Evolutionary conservation across 2,113 vertebrate genomes (phyloP).

Genomic region (Falco punctatus): DNA sequence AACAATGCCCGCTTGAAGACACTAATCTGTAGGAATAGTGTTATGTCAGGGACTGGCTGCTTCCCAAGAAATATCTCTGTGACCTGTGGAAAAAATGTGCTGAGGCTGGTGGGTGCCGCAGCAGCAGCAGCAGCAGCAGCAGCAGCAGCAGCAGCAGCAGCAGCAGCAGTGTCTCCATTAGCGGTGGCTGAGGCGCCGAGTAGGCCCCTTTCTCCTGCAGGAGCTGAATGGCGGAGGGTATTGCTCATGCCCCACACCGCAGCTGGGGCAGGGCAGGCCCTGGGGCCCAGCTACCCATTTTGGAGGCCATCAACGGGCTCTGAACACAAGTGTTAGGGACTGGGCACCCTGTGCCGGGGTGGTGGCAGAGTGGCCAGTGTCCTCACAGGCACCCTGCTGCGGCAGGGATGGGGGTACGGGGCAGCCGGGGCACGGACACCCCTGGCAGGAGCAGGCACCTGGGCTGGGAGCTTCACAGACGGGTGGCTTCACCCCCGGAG

Average conservation of each 20-base stretch:
- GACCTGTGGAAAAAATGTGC: neutral
- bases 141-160: too few relatives aligned
- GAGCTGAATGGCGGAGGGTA: neutral
- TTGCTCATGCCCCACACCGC: neutral
- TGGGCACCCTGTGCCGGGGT: neutral
- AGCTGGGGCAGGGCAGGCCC: neutral
- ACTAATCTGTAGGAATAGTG: neutral
- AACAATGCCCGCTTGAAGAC: neutral
- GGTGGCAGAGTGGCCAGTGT: neutral
- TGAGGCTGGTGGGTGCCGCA: neutral
- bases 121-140: too few relatives aligned
- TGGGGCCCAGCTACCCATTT: neutral
- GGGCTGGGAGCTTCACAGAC: neutral
- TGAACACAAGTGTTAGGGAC: neutral
- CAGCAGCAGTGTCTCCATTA: neutral
- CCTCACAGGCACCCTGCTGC: rapidly evolving
- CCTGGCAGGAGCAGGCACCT: neutral
- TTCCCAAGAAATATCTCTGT: neutral
- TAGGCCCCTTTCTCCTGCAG: neutral
- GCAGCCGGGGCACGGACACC: neutral
- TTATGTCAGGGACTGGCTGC: slow-evolving; percentile 2
- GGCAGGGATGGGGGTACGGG: rapidly evolving
- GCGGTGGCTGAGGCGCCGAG: neutral
- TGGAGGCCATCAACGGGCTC: neutral
- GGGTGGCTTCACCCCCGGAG: rapidly evolving